Evolutionary conservation across 2,113 vertebrate species (phyloP), one percentile per base, ranked within the genome.

Genomic region (Oreocharis arfaki): DNA sequence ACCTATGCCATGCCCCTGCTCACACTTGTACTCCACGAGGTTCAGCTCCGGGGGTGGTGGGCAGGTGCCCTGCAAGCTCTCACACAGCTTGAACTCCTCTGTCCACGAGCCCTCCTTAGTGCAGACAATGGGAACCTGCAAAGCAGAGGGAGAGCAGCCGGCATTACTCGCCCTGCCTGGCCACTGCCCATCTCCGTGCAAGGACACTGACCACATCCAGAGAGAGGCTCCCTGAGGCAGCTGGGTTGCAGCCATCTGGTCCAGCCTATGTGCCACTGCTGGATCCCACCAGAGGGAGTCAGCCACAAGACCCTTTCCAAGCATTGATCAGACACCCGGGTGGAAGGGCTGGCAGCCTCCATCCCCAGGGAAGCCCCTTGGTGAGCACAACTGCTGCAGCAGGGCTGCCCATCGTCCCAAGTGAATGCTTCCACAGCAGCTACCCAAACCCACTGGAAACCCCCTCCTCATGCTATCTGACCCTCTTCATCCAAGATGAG

Each of bases 51-150:
- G 80, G 4, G 98, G 99, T 1, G 97, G 82, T 1, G 96, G 96
- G 59, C 99, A 99, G 11, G 97, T 97, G n/a, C 99, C 99, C 63
- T 67, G 95, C 30, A 99, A 91, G 37, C 87, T 98, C 84, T 98
- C 97, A 33, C 99, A 99, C 96, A 99, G 97, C 65, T 97, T 98
- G 94, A 99, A 99, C 75, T 98, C 98, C 63, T 98, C 97, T 17
- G 98, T 99, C 99, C 99, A 99, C 39, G 86, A 70, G 1, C 99
- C 99, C 26, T 99, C 98, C 95, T 99, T 99, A 8, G 98, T 99
- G 95, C 99, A 99, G 89, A 98, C 21, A 16, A 99, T 99, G 46
- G 98, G 98, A 59, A 82, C 96, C 99, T 99, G 88, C 59, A 91
- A 92, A 93, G 39, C 46, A 95, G 87, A 96, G 32, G 47, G 37